Conservation (phyloP, 2,113 vertebrate genomes). For the Halcyon senegalensis region DNA sequence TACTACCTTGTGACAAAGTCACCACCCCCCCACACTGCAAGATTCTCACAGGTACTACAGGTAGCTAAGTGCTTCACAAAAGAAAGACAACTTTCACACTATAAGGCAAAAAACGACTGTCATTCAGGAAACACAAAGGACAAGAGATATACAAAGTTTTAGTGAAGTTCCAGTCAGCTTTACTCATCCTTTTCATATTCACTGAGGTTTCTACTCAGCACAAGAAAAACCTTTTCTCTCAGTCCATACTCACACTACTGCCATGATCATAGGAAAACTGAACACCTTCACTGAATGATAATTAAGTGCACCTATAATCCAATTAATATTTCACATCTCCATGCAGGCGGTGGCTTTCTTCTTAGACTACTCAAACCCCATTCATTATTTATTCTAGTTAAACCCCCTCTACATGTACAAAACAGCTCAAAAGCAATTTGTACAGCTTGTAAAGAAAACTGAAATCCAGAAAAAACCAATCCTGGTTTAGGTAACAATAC, state of each 20-base stretch:
- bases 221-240: not conserved
- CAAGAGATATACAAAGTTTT: not conserved
- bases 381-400: not conserved
- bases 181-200: not conserved
- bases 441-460: not conserved
- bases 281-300: not conserved
- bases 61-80: not conserved
- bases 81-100: not conserved
- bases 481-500: not conserved
- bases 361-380: not conserved
- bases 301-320: constrained; percentile 3
- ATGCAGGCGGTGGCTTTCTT: constrained; percentile 19
- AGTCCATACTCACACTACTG: not conserved
- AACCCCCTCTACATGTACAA: not conserved
- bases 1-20: not conserved
- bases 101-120: not conserved
- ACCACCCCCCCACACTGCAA: not conserved
- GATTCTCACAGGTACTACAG: not conserved
- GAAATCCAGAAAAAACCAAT: not conserved
- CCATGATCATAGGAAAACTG: not conserved
- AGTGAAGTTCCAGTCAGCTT: not conserved
- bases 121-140: not conserved
- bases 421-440: not conserved
- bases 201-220: not conserved
- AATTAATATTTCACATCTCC: constrained; percentile 29